Conservation (phyloP, 2,113 vertebrate genomes). For the Eleginops maclovinus region DNA sequence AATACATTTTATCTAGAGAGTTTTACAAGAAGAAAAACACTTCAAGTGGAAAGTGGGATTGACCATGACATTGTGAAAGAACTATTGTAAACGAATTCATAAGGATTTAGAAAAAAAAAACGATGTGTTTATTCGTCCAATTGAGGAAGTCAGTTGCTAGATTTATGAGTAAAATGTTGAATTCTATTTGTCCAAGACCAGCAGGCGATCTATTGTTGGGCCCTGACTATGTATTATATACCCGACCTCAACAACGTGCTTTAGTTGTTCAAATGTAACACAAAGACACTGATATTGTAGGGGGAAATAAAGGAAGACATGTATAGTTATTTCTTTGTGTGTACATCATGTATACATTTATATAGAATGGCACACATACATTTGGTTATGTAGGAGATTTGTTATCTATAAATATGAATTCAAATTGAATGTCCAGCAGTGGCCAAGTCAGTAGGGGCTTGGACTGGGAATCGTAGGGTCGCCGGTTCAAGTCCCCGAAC, state of each 20-base stretch:
- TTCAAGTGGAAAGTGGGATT: slow-evolving; percentile 9
- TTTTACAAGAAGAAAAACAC: not conserved
- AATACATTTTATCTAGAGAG: not conserved
- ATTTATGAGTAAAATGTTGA: too few species aligned
- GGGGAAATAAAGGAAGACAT: not conserved
- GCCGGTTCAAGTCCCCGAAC: too few species aligned
- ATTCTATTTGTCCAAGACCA: too few species aligned
- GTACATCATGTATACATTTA: not conserved
- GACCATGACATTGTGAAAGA: slow-evolving; percentile 1
- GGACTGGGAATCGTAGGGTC: too few species aligned
- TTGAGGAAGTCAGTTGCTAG: too few species aligned
- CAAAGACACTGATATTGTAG: not conserved
- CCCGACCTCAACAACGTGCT: not conserved
- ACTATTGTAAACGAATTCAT: slow-evolving; percentile 5
- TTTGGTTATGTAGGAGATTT: not conserved
- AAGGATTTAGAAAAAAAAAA: not conserved
- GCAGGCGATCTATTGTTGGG: too few species aligned
- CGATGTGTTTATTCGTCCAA: too few species aligned
- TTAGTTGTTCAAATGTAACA: not conserved
- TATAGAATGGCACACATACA: not conserved
- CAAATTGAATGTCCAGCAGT: too few species aligned
- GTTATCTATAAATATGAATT: not conserved
- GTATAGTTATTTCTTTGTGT: not conserved
- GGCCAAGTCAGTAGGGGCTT: too few species aligned
- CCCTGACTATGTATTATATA: too few species aligned